These are phyloP conservation scores for Andinoacara biseriatus DNA, from an alignment of 2,113 vertebrate genomes.

Conservation along the genomic window DNA sequence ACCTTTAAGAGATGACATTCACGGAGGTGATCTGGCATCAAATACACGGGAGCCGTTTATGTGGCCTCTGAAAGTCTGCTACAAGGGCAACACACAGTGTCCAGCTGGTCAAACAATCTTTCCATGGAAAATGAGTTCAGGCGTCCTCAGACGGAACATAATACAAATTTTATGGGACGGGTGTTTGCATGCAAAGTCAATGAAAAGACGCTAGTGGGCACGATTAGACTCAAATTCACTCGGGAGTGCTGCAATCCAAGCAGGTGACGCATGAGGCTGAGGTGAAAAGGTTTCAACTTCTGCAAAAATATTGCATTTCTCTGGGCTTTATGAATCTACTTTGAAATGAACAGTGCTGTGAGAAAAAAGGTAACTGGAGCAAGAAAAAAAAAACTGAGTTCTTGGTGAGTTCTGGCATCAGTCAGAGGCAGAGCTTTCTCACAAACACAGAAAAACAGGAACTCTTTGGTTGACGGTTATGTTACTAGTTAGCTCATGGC, in stretches of 20 bases:
- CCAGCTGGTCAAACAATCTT: background rate
- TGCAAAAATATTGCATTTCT: background rate
- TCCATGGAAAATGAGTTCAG: background rate
- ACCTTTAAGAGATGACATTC: constrained; percentile 41
- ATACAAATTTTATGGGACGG: background rate
- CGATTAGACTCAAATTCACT: constrained; percentile 8
- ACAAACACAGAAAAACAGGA: background rate
- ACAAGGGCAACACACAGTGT: background rate
- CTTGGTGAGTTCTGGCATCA: background rate
- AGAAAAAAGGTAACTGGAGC: background rate
- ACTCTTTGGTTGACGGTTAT: background rate
- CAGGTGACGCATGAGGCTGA: background rate
- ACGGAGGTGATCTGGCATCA: constrained; percentile 21
- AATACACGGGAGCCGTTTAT: background rate
- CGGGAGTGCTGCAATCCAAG: background rate
- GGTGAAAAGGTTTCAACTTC: background rate
- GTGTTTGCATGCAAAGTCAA: background rate
- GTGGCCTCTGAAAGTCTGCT: background rate
- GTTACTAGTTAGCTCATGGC: background rate
- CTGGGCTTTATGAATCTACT: background rate
- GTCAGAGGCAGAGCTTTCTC: background rate
- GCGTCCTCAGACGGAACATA: background rate
- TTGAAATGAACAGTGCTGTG: background rate
- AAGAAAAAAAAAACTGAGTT: background rate
- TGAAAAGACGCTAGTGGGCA: background rate